phyloP scores from a whole-genome alignment of 1,140 invertebrate genomes.

The Heliconius hewitsoni region DNA sequence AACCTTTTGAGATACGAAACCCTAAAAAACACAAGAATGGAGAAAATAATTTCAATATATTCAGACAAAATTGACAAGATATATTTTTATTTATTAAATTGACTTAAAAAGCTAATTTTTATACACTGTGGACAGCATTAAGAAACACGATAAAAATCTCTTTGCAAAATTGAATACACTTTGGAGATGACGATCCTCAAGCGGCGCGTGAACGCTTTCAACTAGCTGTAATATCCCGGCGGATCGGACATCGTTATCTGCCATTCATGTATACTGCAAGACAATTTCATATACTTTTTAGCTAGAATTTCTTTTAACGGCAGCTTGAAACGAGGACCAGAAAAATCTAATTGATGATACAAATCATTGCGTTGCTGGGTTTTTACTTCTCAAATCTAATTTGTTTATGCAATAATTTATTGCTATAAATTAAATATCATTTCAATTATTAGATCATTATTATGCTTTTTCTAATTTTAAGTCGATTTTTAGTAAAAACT shows the following conservation, averaged over 20 bases:
- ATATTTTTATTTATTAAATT: neutral
- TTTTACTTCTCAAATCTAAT: no score
- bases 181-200: conserved; percentile 18
- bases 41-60: no score
- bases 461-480: no score
- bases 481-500: no score
- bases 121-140: neutral
- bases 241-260: conserved; percentile 29
- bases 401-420: no score
- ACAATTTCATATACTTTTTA: conserved; percentile 15
- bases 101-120: neutral
- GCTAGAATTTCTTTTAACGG: neutral
- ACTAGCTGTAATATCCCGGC: conserved; percentile 28
- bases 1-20: no score
- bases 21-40: no score
- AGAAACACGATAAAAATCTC: conserved; percentile 4
- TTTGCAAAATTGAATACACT: conserved; percentile 10
- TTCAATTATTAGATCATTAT: no score
- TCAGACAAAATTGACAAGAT: no score
- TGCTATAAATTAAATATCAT: no score
- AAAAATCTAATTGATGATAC: neutral
- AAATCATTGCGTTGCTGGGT: neutral
- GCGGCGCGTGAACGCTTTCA: conserved; percentile 24
- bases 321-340: neutral
- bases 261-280: conserved; percentile 24